phyloP scores from a whole-genome alignment of 2,888 invertebrate genomes.

The Cynaeus angustus region DNA sequence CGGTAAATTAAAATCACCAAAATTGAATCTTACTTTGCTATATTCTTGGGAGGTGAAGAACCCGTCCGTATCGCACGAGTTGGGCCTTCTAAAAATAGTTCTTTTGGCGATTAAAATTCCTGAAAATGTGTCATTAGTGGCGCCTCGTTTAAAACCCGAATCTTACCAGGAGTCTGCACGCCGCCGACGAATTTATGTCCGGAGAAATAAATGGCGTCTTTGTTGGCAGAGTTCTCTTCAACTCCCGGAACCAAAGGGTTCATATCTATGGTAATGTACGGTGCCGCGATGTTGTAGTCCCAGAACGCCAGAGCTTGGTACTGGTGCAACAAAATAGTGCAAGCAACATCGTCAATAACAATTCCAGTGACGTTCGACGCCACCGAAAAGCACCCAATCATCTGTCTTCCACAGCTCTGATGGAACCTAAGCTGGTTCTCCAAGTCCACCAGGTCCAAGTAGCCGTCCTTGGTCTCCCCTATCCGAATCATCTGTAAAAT shows the following conservation, averaged over 20 bases:
- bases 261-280: slow-evolving; percentile 87
- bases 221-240: slow-evolving; percentile 81
- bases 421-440: slow-evolving; percentile 81
- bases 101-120: slow-evolving; percentile 80
- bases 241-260: slow-evolving; percentile 85
- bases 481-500: slow-evolving; percentile 82
- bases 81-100: slow-evolving; percentile 72
- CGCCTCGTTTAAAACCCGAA: not conserved
- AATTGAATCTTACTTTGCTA: slow-evolving; percentile 62
- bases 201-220: slow-evolving; percentile 92
- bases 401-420: slow-evolving; percentile 76
- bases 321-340: slow-evolving; percentile 86
- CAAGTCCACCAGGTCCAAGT: slow-evolving; percentile 84
- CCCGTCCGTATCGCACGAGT: slow-evolving; percentile 67
- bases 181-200: slow-evolving; percentile 94
- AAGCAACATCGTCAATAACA: slow-evolving; percentile 87
- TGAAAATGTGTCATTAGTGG: slow-evolving; percentile 58
- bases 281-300: slow-evolving; percentile 92
- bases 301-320: slow-evolving; percentile 90
- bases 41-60: slow-evolving; percentile 68
- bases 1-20: too few relatives aligned
- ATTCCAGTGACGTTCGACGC: slow-evolving; percentile 93
- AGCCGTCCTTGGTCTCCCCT: slow-evolving; percentile 85
- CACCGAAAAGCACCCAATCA: slow-evolving; percentile 91
- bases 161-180: slow-evolving; percentile 84